Evolutionary conservation across 2,113 vertebrate genomes (phyloP), one percentile per base, ranked within the genome.

Genomic region (Cardinalis cardinalis): DNA sequence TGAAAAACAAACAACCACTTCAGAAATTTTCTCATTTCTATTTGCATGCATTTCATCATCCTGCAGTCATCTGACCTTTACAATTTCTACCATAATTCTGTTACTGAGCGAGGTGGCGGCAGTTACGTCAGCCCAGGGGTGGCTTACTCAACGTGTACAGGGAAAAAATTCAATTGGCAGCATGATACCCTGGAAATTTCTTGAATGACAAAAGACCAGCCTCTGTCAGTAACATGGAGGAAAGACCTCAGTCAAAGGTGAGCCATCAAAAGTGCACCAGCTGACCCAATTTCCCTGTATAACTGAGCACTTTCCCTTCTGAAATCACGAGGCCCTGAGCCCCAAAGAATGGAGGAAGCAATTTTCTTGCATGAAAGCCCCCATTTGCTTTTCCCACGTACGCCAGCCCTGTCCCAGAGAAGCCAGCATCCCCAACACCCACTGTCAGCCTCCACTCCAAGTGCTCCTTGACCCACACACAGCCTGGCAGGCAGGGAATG

Each of bases 401-500:
- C 15, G 18, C 12, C 41, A 75, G 12, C 15, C 9, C 11, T 58
- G 12, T 66, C 26, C 59, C 12, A 7, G 23, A 48, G 38, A 78
- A 70, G 19, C 14, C 61, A 74, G 25, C 1, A 4, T 25, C 43
- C 55, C 24, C 0, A 0, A 3, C 1, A 32, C 6, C 16, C 0
- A 0, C 10, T 1, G 25, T 15, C 17, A 5, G 10, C 51, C 70
- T 77, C 51, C 2, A 3, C 18, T 44, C 25, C 46, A 20, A 48
- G 38, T 0, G 2, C 71, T 71, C 38, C 28, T 36, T 26, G 40
- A 34, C 40, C 7, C 52, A 26, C 20, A 18, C 25, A 9, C 11
- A 36, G 65, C 46, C 41, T 11, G 6, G 24, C 1, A 2, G 31
- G 51, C 3, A 49, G 31, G 14, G 5, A 19, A 17, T 10, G 1